Evolutionary conservation across 2,797 vertebrate species (phyloP), one percentile per base, ranked within the genome.

Genomic region (Philypnodon macrostomus): DNA sequence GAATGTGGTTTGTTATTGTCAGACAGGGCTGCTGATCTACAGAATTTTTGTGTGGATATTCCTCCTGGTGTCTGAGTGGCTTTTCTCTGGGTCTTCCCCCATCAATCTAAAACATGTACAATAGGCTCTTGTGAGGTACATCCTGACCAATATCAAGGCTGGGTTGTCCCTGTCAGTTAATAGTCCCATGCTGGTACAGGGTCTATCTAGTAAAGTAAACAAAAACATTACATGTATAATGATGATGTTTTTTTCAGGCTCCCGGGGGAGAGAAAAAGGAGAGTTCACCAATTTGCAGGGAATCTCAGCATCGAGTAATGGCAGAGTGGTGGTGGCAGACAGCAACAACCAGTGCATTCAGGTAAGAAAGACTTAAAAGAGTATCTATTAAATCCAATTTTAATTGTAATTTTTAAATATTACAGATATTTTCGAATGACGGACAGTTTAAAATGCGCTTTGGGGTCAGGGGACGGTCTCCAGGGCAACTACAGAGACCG

Each of bases 321-420:
- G 94, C 51, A 90, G 94, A 53, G 95, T 98, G 17, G 92, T 98
- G 41, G 94, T 98, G 67, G 95, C 96, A 0, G 96, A 98, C 84
- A 98, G 96, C 89, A 98, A 98, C 87, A 98, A 98, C 81, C 96
- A 98, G 47, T 97, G 96, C 18, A 94, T 97, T 73, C 95, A 98
- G 93, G 95, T 95, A 78, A 73, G 77, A 46, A n/a, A n/a, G n/a
- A n/a, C n/a, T n/a, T 11, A 5, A 29, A 47, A n/a, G n/a, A n/a
- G n/a, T n/a, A n/a, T n/a, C n/a, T n/a, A n/a, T n/a, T n/a, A n/a
- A n/a, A n/a, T n/a, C n/a, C n/a, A 7, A 13, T 5, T 39, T 39
- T 4, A 19, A 10, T 11, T 14, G 36, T 11, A 47, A 7, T 1
- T 10, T 33, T 10, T 4, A 10, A n/a, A 34, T 58, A 12, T 33